Percentiles rank a stretch among this genome's conserved stretches.
Conservation (phyloP, 2,888 invertebrate species). For the Apamea crenata region DNA sequence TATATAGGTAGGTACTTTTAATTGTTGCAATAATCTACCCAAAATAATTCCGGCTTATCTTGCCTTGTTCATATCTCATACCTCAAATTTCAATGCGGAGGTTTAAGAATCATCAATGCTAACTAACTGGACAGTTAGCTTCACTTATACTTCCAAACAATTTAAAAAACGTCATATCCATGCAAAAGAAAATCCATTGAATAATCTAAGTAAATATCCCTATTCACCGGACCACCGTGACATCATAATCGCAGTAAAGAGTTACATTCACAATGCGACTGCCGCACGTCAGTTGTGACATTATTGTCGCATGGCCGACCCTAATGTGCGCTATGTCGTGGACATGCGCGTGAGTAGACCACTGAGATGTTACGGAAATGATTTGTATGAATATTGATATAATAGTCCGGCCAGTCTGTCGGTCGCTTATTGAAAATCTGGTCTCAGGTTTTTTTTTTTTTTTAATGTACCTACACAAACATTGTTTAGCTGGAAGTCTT, state of each 20-base stretch:
- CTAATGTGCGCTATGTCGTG: constrained; percentile 43
- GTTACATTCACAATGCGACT: constrained; percentile 57
- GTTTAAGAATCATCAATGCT: neutral
- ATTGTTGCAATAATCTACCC: neutral
- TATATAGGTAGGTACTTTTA: neutral
- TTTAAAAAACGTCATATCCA: constrained; percentile 26
- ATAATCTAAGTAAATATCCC: constrained; percentile 44
- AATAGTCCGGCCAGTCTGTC: constrained; percentile 54
- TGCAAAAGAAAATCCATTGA: constrained; percentile 31
- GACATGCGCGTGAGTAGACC: constrained; percentile 65
- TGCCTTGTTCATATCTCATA: neutral
- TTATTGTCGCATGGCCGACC: constrained; percentile 62
- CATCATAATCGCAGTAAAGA: constrained; percentile 63
- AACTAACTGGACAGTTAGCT: constrained; percentile 20
- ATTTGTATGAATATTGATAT: constrained; percentile 56
- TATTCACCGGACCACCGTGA: constrained; percentile 61
- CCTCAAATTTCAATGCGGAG: neutral
- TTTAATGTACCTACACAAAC: neutral
- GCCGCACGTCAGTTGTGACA: constrained; percentile 63
- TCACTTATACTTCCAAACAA: constrained; percentile 11
- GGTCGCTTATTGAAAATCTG: constrained; percentile 41
- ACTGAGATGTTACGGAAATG: constrained; percentile 59
- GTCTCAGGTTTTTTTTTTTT: constrained; percentile 3
- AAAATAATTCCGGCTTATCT: neutral
- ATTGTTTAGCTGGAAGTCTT: neutral